A percentile compares a stretch with the other conserved stretches of the same genome.
Conservation (phyloP, 2,888 invertebrate species). For the Dusona sp. region DNA sequence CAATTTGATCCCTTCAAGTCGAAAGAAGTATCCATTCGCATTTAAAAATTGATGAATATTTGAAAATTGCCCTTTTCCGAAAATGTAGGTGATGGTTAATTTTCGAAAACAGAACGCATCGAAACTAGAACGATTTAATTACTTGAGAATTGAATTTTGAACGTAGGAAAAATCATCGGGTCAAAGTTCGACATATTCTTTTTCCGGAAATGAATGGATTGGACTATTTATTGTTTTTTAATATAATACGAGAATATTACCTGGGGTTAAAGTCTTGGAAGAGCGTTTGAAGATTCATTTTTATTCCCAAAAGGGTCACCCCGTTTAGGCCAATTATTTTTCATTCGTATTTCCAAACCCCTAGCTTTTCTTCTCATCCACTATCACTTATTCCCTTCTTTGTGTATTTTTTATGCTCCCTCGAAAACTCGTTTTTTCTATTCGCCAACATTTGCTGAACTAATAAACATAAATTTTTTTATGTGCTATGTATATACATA, state of each 20-base stretch:
- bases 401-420: neutral
- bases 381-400: conserved; percentile 53
- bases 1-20: neutral
- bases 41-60: neutral
- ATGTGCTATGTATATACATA: conserved; percentile 22
- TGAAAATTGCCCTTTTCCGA: neutral
- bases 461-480: conserved; percentile 44
- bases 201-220: neutral
- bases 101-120: neutral
- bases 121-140: neutral
- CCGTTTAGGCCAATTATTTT: conserved; percentile 75
- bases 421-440: conserved; percentile 44
- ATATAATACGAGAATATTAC: conserved; percentile 85
- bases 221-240: conserved; percentile 1
- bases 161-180: neutral
- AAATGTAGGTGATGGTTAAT: conserved; percentile 53
- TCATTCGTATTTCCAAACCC: conserved; percentile 57
- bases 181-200: neutral
- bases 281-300: conserved; percentile 94
- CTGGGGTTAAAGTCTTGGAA: conserved; percentile 97
- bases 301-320: conserved; percentile 71
- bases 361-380: conserved; percentile 27
- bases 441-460: conserved; percentile 48
- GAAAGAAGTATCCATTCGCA: neutral
- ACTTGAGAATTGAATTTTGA: neutral